Base-by-base conservation (phyloP, 2,113 vertebrate species). In the Heterochromis multidens region DNA sequence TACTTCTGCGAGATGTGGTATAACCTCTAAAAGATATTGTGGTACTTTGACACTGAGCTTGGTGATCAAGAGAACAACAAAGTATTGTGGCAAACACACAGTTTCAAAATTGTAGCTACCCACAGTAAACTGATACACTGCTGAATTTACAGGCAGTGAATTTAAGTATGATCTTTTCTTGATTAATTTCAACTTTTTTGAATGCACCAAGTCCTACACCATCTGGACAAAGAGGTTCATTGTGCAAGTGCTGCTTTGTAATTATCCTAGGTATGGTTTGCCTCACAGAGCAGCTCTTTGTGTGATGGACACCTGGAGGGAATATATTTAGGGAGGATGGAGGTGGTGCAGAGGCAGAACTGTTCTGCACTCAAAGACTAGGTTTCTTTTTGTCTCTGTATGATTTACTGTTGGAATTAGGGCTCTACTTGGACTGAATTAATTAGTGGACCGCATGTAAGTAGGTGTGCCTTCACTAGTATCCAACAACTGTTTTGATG, bases 241-340 rank as follows among this genome's bases (percentile, higher is more conserved):
- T 89, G 61, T 91, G 57, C 17, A 25, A 70, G 54, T 6, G 23
- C 59, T 40, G 81, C 78, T 77, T 72, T 81, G 23, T 67, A 80
- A 83, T 62, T 60, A 86, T 27, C 70, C 25, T 60, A 87, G 85
- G 83, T 92, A 87, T 27, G 52, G 33, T 76, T 82, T 21, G 62
- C 87, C 59, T 84, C 81, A 91, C 84, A 90, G 31, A 88, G 81
- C 79, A 52, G 72, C 63, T 81, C 92, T 90, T 90, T 91, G 89
- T 91, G 27, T 57, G 77, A 85, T 13, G 37, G 83, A 93, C 88
- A 94, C 91, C 90, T 94, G 91, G 87, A 92, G 88, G 92, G 94
- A 92, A 88, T 56, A 88, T 56, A n/a, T 56, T 79, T 52, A 72
- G 33, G 40, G 59, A 91, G 43, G 25, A 74, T 52, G 77, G 86